Evolutionary conservation across 2,113 vertebrate genomes (phyloP), one percentile per base, ranked within the genome.

Genomic region (Lepus americanus): DNA sequence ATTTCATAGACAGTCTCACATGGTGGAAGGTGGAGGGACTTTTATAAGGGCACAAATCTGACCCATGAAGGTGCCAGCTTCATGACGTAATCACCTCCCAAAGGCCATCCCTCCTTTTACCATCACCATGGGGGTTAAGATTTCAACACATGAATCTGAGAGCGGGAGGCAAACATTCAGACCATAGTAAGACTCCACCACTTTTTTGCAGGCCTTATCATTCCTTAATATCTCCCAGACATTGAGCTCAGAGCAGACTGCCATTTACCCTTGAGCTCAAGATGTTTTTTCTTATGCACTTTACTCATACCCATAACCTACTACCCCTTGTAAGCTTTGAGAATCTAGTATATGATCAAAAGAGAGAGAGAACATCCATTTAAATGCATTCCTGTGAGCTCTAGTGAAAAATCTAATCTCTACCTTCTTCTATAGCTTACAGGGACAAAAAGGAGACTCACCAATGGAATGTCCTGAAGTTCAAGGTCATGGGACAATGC

Each of bases 371-470:
- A 22, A 10, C 10, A 44, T 69, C 80, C 89, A 85, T 29, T 74
- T 92, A 81, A 80, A 89, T 76, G 39, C n/a, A 76, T 53, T 20
- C 5, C n/a, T 64, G 12, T 64, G 29, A 77, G 5, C 6, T 92
- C 44, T 81, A 78, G 59, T 44, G 92, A 80, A n/a, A 93, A 70
- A 0, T 66, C 69, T 59, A 39, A 86, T n/a, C 20, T 87, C 33
- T 95, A 29, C n/a, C n/a, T 94, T 59, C 63, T 51, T 66, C 3
- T 76, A 93, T 93, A 93, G 49, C n/a, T 93, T 95, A 39, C 44
- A 67, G 33, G 22, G 66, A 4, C 59, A 19, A 51, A 51, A 33
- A 77, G 31, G 25, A 74, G 36, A 55, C 20, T 11, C 29, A 87
- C 14, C 11, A 77, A 82, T 49, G 10, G 14, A 87, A 59, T 64